Base-by-base conservation (phyloP, 2,888 invertebrate species). In the Autographa pulchrina region DNA sequence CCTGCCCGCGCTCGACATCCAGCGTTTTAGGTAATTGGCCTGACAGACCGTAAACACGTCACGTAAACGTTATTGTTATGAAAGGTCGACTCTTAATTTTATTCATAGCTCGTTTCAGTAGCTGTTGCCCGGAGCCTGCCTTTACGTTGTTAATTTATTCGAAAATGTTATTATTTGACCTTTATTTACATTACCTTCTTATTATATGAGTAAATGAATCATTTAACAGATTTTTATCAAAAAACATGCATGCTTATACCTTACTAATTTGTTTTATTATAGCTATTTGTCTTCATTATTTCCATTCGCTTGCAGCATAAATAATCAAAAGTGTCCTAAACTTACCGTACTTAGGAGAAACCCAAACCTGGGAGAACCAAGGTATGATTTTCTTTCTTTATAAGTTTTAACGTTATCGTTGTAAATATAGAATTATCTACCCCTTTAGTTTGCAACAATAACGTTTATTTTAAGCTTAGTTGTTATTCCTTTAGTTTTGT, bases 31-130 rank as follows among this genome's bases (percentile, higher is more conserved):
- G 74, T 84, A 78, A 80, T 81, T 80, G 78, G 59, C 76, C 77
- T 63, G 77, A 72, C 83, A 68, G 77, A 72, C 69, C 80, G 73
- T 83, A 73, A 77, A 84, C 76, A 80, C 72, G 77, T 79, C 77
- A 67, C 82, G 71, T 74, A 70, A 60, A 74, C 68, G 66, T 74
- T 77, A 77, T 80, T 82, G 72, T 80, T 74, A 65, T 74, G 70
- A 73, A 70, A 75, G 63, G 81, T 72, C 66, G 68, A 66, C 77
- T 66, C 65, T 64, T 77, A 67, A 80, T 80, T 72, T 76, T 80
- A 80, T 78, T 80, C 81, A 72, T 78, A 62, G 66, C 52, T 16
- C 69, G 72, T 76, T 78, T 61, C 65, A 63, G 71, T 65, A 62
- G 76, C 59, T 58, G 25, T 38, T 25, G 67, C 41, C 59, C 54